Conservation (phyloP, 2,113 vertebrate genomes). For the Athene cunicularia region DNA sequence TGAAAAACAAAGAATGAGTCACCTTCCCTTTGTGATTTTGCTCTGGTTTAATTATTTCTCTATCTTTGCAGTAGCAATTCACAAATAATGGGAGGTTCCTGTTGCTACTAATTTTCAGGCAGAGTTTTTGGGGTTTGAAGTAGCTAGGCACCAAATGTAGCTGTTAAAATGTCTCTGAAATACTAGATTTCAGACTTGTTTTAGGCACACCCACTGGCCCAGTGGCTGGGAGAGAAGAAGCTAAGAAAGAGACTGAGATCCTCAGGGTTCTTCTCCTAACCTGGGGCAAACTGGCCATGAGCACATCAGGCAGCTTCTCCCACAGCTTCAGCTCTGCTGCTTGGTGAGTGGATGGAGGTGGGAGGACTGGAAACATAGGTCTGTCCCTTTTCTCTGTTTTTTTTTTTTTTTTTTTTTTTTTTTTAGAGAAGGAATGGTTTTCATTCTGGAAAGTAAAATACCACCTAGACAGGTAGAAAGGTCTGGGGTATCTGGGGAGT, state of each 20-base stretch:
- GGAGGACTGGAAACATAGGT: not conserved
- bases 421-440: not conserved
- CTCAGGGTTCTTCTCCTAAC: not conserved
- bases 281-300: accelerated
- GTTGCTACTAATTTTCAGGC: not conserved
- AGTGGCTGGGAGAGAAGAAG: not conserved
- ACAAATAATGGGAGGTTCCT: not conserved
- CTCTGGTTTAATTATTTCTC: not conserved
- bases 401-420: no score
- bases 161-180: not conserved
- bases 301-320: not conserved
- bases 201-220: not conserved
- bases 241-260: not conserved
- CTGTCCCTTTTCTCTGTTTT: not conserved
- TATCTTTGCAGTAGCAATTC: not conserved
- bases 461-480: not conserved
- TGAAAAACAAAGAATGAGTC: not conserved
- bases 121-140: not conserved
- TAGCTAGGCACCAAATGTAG: not conserved
- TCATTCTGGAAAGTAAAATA: not conserved
- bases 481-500: not conserved
- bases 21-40: not conserved
- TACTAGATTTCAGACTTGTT: not conserved
- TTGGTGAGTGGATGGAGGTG: accelerated
- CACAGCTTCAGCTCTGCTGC: accelerated